phyloP scores from a whole-genome alignment of 2,888 invertebrate genomes.

The Dioctria rufipes region DNA sequence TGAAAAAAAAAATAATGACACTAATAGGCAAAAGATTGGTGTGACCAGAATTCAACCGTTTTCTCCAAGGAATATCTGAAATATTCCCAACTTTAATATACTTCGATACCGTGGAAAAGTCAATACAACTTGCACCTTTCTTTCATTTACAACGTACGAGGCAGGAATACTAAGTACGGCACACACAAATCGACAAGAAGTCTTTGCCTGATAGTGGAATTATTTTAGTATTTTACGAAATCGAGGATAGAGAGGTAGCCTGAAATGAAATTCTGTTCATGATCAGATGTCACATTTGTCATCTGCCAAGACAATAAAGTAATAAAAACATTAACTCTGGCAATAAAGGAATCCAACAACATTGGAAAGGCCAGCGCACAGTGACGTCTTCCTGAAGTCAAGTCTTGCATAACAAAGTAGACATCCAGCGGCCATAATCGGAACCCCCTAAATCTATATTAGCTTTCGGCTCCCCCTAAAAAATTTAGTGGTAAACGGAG shows the following conservation, averaged over 20 bases:
- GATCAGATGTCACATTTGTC: slow-evolving; percentile 51
- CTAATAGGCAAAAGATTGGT: slow-evolving; percentile 14
- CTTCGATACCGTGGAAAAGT: slow-evolving; percentile 26
- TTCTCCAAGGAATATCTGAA: not conserved
- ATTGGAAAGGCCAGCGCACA: not conserved
- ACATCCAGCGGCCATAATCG: slow-evolving; percentile 5
- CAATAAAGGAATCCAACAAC: slow-evolving; percentile 37
- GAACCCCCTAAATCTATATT: not conserved
- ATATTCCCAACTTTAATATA: slow-evolving; percentile 14
- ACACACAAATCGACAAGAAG: slow-evolving; percentile 19
- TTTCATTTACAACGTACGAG: slow-evolving; percentile 37
- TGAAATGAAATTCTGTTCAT: slow-evolving; percentile 51
- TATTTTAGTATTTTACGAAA: slow-evolving; percentile 8
- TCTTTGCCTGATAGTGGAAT: slow-evolving; percentile 10
- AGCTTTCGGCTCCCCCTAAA: slow-evolving; percentile 13
- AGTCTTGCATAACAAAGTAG: slow-evolving; percentile 44
- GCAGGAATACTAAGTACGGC: slow-evolving; percentile 22
- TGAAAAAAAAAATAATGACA: slow-evolving; percentile 26
- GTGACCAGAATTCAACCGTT: slow-evolving; percentile 31
- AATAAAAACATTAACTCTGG: slow-evolving; percentile 51
- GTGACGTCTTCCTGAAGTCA: slow-evolving; percentile 42
- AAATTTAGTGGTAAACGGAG: slow-evolving; percentile 7
- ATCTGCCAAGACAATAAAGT: slow-evolving; percentile 52
- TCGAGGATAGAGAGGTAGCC: not conserved
- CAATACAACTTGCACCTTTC: slow-evolving; percentile 46